A percentile compares a stretch with the other conserved stretches of the same genome.
Conservation (phyloP, 2,888 invertebrate genomes). For the Drosophila borborema region DNA sequence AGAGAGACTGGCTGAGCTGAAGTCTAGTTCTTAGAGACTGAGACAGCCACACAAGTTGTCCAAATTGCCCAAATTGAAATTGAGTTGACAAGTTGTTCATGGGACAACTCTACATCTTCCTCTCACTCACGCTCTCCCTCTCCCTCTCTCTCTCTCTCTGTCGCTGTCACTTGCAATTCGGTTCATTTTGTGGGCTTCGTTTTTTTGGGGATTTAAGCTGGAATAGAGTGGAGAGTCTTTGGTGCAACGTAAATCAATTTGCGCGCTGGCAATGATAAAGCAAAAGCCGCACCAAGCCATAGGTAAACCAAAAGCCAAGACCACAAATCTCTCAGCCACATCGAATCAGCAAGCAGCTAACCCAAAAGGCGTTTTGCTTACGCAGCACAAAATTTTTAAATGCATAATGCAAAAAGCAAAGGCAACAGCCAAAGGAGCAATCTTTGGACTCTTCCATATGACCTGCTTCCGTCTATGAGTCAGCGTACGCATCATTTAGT, state of each 20-base stretch:
- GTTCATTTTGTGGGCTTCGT: conserved; percentile 15
- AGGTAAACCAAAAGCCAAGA: conserved; percentile 47
- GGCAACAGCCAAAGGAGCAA: conserved; percentile 17
- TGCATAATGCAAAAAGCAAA: conserved; percentile 66
- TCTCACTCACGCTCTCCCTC: background rate
- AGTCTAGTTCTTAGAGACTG: conserved; percentile 32
- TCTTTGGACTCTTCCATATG: conserved; percentile 48
- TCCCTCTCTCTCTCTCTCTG: background rate
- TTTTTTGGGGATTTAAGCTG: conserved; percentile 1
- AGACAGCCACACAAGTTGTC: conserved; percentile 75
- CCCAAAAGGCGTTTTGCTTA: conserved; percentile 63
- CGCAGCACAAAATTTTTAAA: conserved; percentile 70
- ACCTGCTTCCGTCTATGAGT: conserved; percentile 46
- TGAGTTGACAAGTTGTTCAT: conserved; percentile 77
- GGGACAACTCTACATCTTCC: conserved; percentile 16
- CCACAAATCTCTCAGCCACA: conserved; percentile 56
- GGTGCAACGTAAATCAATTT: conserved; percentile 71
- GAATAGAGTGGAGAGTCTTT: background rate
- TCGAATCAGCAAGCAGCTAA: background rate
- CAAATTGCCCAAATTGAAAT: conserved; percentile 82
- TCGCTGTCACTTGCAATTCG: conserved; percentile 31
- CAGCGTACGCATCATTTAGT: conserved; percentile 67
- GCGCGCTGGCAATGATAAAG: conserved; percentile 40
- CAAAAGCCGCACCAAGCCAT: conserved; percentile 38
- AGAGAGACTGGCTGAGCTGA: background rate